Percentiles rank a stretch among this genome's conserved stretches.
Conservation (phyloP, 2,113 vertebrate species). For the Crotalus horridus region DNA sequence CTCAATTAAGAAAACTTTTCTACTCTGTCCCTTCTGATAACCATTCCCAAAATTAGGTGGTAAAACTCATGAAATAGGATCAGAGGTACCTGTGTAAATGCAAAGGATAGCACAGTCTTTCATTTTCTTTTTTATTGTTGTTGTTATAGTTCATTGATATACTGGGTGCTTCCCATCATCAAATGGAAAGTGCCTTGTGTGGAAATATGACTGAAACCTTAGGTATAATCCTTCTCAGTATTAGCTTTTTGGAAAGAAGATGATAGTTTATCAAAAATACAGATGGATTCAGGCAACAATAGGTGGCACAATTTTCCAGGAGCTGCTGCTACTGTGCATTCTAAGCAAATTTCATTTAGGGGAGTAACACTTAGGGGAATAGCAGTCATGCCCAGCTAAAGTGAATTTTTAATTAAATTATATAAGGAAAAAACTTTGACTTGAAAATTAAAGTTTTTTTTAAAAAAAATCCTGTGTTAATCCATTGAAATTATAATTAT, state of each 20-base stretch:
- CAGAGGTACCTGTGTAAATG: background rate
- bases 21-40: background rate
- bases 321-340: background rate
- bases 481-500: background rate
- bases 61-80: background rate
- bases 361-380: background rate
- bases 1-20: background rate
- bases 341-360: background rate
- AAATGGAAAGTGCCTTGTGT: background rate
- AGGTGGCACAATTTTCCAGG: background rate
- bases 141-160: background rate
- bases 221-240: background rate
- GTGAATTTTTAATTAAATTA: background rate
- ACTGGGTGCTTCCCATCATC: background rate
- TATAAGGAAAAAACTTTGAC: background rate
- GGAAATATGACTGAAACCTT: background rate
- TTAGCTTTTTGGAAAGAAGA: background rate
- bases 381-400: background rate
- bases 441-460: background rate
- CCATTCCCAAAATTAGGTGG: background rate
- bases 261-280: background rate
- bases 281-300: background rate
- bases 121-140: background rate
- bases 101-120: background rate
- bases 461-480: background rate